Base-by-base conservation (phyloP, 2,888 invertebrate species). In the Lasioglossum vierecki region DNA sequence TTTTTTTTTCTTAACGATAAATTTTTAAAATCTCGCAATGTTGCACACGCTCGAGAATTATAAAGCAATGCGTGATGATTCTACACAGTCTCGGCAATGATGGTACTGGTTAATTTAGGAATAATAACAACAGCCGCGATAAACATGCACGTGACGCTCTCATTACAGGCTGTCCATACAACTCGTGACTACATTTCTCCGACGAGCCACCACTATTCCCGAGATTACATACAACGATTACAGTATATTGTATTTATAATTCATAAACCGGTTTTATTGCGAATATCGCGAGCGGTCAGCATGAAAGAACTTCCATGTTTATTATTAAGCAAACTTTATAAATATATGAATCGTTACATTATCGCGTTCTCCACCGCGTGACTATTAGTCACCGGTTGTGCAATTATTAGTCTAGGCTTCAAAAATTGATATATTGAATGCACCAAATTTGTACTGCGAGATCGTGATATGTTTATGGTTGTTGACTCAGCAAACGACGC, bases 101-200 rank as follows among this genome's bases (percentile, higher is more conserved):
- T 63, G 63, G 26, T 63, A 26, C 63, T 63, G 63, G 63, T 15
- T 63, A 30, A 63, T 30, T 63, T 63, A 63, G 30, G 63, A 30
- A 30, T 68, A 68, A 68, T 63, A 63, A 63, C 63, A 63, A 63
- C 63, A 63, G n/a, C 71, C 57, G 60, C 39, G 41, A 79, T 72
- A 63, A 63, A 63, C 13, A 63, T 30, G 63, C 63, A 63, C 30
- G 63, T 63, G 63, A 63, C 30, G 63, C 30, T 63, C 63, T 63
- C 63, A 63, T 63, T 63, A 63, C 26, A 63, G 30, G 30, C 63
- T 30, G 63, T 63, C 63, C 63, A 30, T 6, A 6, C 5, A 30
- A 15, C 30, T 63, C 63, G 63, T 30, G 63, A 30, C 63, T 15
- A 63, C 30, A 63, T 63, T 30, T 63, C 63, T 63, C 15, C 30